phyloP scores from a whole-genome alignment of 1,140 invertebrate genomes.

The Pseudomyrmex cubaensis region DNA sequence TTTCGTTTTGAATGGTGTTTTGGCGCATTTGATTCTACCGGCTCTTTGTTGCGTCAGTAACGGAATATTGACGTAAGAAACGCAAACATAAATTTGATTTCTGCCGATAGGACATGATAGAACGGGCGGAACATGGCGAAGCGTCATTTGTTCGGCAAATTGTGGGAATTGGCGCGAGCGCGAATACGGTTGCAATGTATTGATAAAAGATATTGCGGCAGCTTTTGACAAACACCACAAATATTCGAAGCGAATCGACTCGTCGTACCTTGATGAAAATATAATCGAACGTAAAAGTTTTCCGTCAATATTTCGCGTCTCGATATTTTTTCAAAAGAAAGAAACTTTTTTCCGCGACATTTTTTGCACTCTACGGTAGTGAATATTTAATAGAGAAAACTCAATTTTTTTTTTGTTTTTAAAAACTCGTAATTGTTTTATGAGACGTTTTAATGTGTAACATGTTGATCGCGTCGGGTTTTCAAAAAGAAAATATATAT shows the following conservation, averaged over 20 bases:
- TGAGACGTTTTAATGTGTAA: no score
- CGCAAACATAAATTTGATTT: neutral
- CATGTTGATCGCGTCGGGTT: no score
- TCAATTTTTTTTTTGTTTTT: neutral
- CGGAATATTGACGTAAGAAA: neutral
- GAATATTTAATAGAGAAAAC: neutral
- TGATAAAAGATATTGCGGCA: conserved; percentile 16
- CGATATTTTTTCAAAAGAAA: no score
- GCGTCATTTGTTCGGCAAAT: neutral
- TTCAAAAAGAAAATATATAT: no score
- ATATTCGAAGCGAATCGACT: neutral
- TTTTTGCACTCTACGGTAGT: neutral
- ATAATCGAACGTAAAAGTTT: neutral
- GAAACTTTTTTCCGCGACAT: neutral
- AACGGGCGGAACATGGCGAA: neutral
- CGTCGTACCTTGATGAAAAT: neutral
- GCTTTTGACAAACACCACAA: neutral
- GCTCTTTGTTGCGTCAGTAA: neutral
- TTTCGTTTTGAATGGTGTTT: neutral
- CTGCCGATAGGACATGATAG: neutral
- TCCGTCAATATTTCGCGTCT: neutral
- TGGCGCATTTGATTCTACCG: neutral
- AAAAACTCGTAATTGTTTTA: no score
- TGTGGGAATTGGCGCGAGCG: neutral
- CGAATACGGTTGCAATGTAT: neutral